A percentile compares a stretch with the other conserved stretches of the same genome.
Evolutionary conservation across 2,113 vertebrate genomes (phyloP).

Genomic region (Nymphicus hollandicus): DNA sequence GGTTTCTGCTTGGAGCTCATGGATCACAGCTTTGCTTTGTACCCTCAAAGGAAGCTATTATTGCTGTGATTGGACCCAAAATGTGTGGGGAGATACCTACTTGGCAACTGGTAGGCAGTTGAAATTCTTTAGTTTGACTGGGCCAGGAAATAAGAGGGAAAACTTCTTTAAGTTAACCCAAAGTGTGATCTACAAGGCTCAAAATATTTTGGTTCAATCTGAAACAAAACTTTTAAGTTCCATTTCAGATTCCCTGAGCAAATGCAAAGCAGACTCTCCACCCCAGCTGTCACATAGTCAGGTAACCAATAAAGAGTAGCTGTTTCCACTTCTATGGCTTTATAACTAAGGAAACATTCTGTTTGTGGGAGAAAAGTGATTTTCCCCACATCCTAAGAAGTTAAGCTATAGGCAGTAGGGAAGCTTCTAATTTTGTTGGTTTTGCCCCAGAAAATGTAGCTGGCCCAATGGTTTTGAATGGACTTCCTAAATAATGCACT

Average conservation of each 20-base stretch:
- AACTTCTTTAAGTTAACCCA: neutral
- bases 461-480: neutral
- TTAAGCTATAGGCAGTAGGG: neutral
- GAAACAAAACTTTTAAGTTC: neutral
- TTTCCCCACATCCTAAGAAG: neutral
- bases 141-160: neutral
- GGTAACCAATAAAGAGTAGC: neutral
- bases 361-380: rapidly evolving
- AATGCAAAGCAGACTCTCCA: neutral
- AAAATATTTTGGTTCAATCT: neutral
- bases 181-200: rapidly evolving
- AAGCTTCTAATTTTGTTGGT: neutral
- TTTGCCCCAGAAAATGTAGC: neutral
- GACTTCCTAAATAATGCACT: neutral
- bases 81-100: neutral
- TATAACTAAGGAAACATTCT: neutral
- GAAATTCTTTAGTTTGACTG: neutral
- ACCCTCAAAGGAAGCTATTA: neutral
- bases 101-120: rapidly evolving
- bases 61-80: neutral
- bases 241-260: neutral
- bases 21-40: neutral
- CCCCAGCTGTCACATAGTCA: neutral
- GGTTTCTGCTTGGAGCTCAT: neutral
- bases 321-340: neutral